Conservation (phyloP, 2,888 invertebrate species). For the Pheosia tremula region DNA sequence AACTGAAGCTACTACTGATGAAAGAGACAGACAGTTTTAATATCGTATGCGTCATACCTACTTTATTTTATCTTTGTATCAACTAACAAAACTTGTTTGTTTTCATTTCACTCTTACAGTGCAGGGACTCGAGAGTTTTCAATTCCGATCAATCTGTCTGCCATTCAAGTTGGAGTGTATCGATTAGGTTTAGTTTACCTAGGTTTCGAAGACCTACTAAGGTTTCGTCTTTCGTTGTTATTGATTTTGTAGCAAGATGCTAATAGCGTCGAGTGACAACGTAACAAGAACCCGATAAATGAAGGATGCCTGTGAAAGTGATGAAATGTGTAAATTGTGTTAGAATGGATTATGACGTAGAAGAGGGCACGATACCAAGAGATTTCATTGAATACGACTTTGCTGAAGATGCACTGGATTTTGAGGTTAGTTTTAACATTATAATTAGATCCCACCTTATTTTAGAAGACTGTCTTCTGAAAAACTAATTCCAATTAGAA, state of each 20-base stretch:
- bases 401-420: conserved; percentile 77
- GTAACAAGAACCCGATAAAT: conserved; percentile 9
- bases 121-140: conserved; percentile 8
- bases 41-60: not conserved
- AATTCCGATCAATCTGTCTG: not conserved
- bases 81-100: conserved; percentile 18
- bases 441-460: too few relatives aligned
- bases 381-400: conserved; percentile 76
- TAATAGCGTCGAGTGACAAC: conserved; percentile 15
- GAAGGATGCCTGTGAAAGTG: conserved; percentile 28
- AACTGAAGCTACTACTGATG: conserved; percentile 3
- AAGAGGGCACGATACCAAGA: conserved; percentile 69
- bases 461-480: too few relatives aligned
- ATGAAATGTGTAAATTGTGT: conserved; percentile 70
- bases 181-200: not conserved
- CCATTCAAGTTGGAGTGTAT: not conserved
- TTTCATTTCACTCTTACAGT: conserved; percentile 16
- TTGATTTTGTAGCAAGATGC: conserved; percentile 39
- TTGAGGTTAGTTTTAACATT: conserved; percentile 67
- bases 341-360: conserved; percentile 67
- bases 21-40: conserved; percentile 21
- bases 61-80: not conserved
- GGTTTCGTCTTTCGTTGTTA: conserved; percentile 12
- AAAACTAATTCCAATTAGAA: too few relatives aligned
- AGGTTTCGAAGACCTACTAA: not conserved